A percentile compares a stretch with the other conserved stretches of the same genome.
These are phyloP conservation scores for Rhizomys pruinosus DNA, from an alignment of 2,113 vertebrate genomes.

Conservation along the genomic window DNA sequence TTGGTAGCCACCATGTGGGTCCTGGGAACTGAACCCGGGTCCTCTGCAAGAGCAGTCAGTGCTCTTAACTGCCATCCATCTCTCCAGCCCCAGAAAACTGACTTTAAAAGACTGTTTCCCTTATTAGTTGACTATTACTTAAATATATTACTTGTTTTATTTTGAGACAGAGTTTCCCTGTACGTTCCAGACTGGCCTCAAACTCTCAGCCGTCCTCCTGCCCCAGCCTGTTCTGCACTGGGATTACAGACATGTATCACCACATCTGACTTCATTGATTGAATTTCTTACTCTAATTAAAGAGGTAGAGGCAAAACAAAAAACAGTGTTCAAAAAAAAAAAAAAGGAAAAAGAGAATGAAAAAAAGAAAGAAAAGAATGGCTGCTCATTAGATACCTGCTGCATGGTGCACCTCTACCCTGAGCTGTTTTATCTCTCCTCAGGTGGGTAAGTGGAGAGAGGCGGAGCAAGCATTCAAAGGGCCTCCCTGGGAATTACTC, in stretches of 20 bases:
- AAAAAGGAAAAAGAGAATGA: neutral
- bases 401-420: neutral
- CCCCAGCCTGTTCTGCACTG: neutral
- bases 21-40: too few relatives aligned
- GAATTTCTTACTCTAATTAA: slow-evolving; percentile 63
- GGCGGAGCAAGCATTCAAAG: neutral
- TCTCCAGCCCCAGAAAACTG: too few relatives aligned
- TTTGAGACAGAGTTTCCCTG: neutral
- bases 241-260: neutral
- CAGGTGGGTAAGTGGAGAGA: slow-evolving; percentile 10
- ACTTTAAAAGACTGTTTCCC: slow-evolving; percentile 65
- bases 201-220: neutral
- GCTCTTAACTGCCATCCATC: too few relatives aligned
- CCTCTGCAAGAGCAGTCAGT: too few relatives aligned
- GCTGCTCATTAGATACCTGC: neutral
- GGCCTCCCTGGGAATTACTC: slow-evolving; percentile 49
- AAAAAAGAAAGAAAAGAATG: neutral
- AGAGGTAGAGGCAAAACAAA: neutral
- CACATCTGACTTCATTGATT: neutral
- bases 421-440: neutral
- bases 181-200: neutral
- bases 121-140: slow-evolving; percentile 24
- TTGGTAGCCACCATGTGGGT: too few relatives aligned
- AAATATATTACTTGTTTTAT: neutral
- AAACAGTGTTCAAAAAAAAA: neutral